Percentiles rank a stretch among this genome's conserved stretches.
Evolutionary conservation across 2,888 invertebrate species (phyloP).

Genomic region (Sminthurinus aureus): DNA sequence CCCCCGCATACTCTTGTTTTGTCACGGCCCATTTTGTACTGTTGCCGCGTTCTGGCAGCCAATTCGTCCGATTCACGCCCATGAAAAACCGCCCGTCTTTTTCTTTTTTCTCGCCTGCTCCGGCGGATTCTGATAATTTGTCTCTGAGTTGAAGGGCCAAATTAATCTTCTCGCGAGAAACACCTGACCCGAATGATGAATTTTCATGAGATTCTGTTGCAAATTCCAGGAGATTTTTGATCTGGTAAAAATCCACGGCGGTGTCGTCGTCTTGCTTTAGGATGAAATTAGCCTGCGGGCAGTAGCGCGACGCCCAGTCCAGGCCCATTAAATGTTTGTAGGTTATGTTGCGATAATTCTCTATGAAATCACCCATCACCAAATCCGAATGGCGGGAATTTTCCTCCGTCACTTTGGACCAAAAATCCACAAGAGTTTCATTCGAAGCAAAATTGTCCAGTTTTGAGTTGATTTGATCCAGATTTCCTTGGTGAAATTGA

Average conservation of each 20-base stretch:
- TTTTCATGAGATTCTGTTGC: not conserved
- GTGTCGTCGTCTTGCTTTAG: constrained; percentile 86
- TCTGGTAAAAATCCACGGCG: constrained; percentile 73
- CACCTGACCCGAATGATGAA: too few relatives aligned
- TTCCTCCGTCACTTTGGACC: constrained; percentile 64
- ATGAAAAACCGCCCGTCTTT: constrained; percentile 50
- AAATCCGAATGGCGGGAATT: constrained; percentile 72
- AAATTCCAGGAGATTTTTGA: constrained; percentile 65
- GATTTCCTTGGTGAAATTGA: constrained; percentile 50
- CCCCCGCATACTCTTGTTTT: constrained; percentile 69
- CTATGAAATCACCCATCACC: too few relatives aligned
- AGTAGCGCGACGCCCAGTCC: constrained; percentile 74
- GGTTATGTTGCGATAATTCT: constrained; percentile 81
- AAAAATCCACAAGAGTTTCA: too few relatives aligned
- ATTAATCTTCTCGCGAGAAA: too few relatives aligned
- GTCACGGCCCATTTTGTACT: constrained; percentile 85
- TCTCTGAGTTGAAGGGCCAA: not conserved
- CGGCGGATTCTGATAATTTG: not conserved
- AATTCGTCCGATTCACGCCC: constrained; percentile 35
- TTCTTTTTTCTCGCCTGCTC: too few relatives aligned
- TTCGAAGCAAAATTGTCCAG: too few relatives aligned
- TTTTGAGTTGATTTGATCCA: too few relatives aligned
- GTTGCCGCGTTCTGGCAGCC: too few relatives aligned
- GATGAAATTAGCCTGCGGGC: constrained; percentile 70
- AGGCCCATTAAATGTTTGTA: constrained; percentile 84